These are phyloP conservation scores for Geotrypetes seraphini DNA, from an alignment of 2,797 vertebrate species.

Conservation along the genomic window DNA sequence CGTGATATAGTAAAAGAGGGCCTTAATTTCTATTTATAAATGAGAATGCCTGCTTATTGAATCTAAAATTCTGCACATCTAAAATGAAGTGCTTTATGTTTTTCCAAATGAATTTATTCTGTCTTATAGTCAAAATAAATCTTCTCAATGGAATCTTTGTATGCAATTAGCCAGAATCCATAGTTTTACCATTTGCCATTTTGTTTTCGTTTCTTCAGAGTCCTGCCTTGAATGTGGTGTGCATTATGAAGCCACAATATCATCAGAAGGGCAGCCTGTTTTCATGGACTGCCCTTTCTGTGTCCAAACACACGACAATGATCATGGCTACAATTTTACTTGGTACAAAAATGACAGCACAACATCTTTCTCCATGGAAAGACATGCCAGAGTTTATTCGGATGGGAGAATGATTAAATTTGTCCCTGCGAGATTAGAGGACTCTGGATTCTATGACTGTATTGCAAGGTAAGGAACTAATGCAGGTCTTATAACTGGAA, in stretches of 20 bases:
- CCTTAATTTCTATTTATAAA: too few species aligned
- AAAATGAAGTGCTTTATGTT: too few species aligned
- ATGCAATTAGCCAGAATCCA: too few species aligned
- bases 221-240: slow-evolving; percentile 16
- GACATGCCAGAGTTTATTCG: slow-evolving; percentile 31
- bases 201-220: slow-evolving; percentile 21
- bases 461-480: slow-evolving; percentile 35
- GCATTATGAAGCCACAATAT: slow-evolving; percentile 14
- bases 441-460: slow-evolving; percentile 38
- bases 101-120: too few species aligned
- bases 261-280: slow-evolving; percentile 27
- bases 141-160: too few species aligned
- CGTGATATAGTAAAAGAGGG: too few species aligned
- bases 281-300: slow-evolving; percentile 24
- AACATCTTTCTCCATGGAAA: slow-evolving; percentile 25
- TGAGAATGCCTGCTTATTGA: too few species aligned
- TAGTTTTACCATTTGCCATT: too few species aligned
- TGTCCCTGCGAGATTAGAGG: slow-evolving; percentile 33
- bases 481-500: too few species aligned
- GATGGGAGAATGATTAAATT: slow-evolving; percentile 32
- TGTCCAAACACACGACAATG: not conserved
- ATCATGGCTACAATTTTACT: slow-evolving; percentile 21
- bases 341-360: slow-evolving; percentile 36
- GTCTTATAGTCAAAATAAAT: too few species aligned
- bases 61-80: too few species aligned